Evolutionary conservation across 2,113 vertebrate genomes (phyloP).

Genomic region (Hystrix cristata): DNA sequence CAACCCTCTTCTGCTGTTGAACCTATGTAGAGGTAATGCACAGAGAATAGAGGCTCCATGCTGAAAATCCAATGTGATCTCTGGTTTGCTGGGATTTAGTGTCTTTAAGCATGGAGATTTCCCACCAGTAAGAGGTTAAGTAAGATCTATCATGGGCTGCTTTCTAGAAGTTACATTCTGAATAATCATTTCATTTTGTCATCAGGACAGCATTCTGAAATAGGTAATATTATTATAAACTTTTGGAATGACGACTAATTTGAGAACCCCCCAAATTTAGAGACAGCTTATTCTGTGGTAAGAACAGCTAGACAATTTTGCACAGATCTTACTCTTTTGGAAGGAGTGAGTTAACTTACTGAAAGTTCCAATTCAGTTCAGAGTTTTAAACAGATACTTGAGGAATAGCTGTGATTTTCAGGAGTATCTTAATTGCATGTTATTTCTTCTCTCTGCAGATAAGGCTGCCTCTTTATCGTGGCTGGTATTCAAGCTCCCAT

Average conservation of each 20-base stretch:
- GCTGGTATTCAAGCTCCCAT: background rate
- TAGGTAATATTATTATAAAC: too few relatives aligned
- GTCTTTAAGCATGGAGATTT: background rate
- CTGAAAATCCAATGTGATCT: background rate
- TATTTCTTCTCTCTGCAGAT: background rate
- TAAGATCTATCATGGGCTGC: background rate
- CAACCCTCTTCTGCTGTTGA: background rate
- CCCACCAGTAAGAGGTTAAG: background rate
- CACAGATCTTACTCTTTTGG: background rate
- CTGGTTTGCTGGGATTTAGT: background rate
- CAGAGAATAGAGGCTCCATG: background rate
- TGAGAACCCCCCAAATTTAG: background rate
- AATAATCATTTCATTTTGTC: background rate
- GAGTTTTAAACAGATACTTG: background rate
- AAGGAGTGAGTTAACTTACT: background rate
- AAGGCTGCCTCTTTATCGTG: background rate
- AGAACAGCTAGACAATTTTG: background rate
- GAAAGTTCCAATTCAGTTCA: background rate
- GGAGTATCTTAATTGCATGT: background rate
- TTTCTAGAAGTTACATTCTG: background rate
- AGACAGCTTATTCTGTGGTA: background rate
- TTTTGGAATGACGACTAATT: background rate
- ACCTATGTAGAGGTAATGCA: background rate
- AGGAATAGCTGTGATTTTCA: background rate
- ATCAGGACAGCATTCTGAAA: background rate